Evolutionary conservation across 2,113 vertebrate species (phyloP).

Genomic region (Scatophagus argus): DNA sequence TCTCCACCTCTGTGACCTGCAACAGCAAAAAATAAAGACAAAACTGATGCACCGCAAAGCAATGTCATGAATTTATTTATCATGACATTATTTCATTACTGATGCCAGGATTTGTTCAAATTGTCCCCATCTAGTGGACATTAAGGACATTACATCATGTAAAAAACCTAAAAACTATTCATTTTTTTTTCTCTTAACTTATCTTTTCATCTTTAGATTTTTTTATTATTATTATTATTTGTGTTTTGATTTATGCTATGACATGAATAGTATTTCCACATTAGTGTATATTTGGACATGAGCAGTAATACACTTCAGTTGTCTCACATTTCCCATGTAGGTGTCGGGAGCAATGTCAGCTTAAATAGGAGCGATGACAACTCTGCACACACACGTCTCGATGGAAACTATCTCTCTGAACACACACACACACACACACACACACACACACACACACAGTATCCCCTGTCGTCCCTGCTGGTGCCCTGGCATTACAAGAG

Average conservation of each 20-base stretch:
- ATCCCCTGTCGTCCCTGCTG: background rate
- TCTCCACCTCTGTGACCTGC: constrained; percentile 77
- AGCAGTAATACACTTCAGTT: background rate
- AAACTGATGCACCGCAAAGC: background rate
- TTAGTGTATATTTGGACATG: background rate
- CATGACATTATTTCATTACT: background rate
- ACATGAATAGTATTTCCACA: constrained; percentile 5
- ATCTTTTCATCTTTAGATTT: background rate
- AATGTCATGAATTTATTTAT: background rate
- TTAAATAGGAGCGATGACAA: constrained; percentile 36
- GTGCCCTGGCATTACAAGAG: background rate
- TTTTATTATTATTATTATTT: background rate
- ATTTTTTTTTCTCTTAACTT: background rate
- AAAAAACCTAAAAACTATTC: background rate
- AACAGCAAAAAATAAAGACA: constrained; percentile 28
- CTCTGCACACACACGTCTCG: constrained; percentile 3
- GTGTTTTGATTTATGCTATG: background rate
- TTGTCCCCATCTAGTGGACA: constrained; percentile 47
- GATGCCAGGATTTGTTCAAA: background rate
- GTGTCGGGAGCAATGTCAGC: background rate
- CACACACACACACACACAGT: no score
- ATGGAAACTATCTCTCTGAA: constrained; percentile 28
- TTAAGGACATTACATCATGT: constrained; percentile 15
- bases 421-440: constrained; percentile 16
- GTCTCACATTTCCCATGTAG: constrained; percentile 5